Conservation (phyloP, 2,113 vertebrate species). For the Megaptera novaeangliae region DNA sequence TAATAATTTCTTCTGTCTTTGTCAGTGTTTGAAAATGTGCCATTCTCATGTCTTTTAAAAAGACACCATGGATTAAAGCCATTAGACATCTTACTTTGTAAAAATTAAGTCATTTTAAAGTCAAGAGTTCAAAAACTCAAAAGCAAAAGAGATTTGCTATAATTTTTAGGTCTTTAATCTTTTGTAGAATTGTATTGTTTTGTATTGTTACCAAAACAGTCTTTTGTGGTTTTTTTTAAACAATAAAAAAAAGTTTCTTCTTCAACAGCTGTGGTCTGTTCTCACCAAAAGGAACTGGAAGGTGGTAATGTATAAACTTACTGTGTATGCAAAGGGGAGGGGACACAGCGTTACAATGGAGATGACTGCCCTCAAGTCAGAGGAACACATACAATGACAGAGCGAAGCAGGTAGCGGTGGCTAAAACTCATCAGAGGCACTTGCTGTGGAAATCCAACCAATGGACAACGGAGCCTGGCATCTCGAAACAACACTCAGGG, state of each 20-base stretch:
- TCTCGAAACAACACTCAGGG: not conserved
- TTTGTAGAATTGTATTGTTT: not conserved
- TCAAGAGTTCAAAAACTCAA: conserved; percentile 7
- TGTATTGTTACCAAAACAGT: no score
- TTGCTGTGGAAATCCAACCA: conserved; percentile 67
- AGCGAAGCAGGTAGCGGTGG: not conserved
- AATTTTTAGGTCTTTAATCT: not conserved
- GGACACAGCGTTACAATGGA: not conserved
- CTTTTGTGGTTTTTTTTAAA: not conserved
- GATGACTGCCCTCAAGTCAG: not conserved
- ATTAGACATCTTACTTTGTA: not conserved
- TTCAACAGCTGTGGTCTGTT: not conserved
- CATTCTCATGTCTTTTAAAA: not conserved
- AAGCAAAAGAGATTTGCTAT: not conserved
- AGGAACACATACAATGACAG: not conserved
- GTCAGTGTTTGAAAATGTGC: not conserved
- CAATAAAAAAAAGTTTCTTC: not conserved
- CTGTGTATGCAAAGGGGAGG: not conserved
- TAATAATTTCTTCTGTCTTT: not conserved
- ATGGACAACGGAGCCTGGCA: not conserved
- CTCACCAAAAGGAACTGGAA: not conserved
- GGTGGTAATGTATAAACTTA: not conserved
- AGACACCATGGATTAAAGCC: not conserved
- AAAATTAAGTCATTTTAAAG: conserved; percentile 9
- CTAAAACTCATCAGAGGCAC: conserved; percentile 66